phyloP scores from a whole-genome alignment of 2,113 vertebrate genomes.

The Ammodytes marinus region DNA sequence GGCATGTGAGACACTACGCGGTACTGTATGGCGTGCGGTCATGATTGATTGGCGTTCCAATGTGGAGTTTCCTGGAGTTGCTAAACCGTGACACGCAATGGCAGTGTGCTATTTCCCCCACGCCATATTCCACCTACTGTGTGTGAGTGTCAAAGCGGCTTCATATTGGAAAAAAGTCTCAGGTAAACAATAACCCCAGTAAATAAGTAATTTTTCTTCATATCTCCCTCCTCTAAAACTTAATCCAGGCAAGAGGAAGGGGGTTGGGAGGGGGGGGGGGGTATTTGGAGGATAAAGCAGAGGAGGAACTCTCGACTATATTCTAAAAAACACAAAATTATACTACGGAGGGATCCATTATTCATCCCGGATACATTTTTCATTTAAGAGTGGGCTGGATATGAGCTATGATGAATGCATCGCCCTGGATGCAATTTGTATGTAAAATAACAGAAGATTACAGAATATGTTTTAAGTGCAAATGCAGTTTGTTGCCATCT shows the following conservation, averaged over 20 bases:
- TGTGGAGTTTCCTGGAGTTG: conserved; percentile 20
- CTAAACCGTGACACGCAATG: conserved; percentile 14
- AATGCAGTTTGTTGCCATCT: conserved; percentile 85
- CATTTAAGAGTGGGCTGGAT: conserved; percentile 85
- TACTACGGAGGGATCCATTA: conserved; percentile 85
- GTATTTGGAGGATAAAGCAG: conserved; percentile 64
- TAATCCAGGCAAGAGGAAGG: conserved; percentile 46
- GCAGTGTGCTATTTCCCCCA: neutral
- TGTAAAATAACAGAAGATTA: conserved; percentile 90
- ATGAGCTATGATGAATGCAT: conserved; percentile 87
- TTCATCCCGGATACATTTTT: conserved; percentile 89
- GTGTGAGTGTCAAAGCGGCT: conserved; percentile 14
- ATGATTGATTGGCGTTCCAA: conserved; percentile 50
- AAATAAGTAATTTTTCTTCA: conserved; percentile 79
- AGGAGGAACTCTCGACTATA: conserved; percentile 75
- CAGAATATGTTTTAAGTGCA: conserved; percentile 88
- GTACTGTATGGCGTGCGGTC: conserved; percentile 9
- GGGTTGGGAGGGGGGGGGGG: neutral
- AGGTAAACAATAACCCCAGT: conserved; percentile 74
- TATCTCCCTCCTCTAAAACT: conserved; percentile 65
- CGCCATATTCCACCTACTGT: conserved; percentile 20
- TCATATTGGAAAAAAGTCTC: conserved; percentile 51
- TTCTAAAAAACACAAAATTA: conserved; percentile 85
- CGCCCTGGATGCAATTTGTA: conserved; percentile 88
- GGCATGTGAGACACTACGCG: conserved; percentile 23